phyloP scores from a whole-genome alignment of 2,888 invertebrate genomes.

The Diadegma fenestrale region DNA sequence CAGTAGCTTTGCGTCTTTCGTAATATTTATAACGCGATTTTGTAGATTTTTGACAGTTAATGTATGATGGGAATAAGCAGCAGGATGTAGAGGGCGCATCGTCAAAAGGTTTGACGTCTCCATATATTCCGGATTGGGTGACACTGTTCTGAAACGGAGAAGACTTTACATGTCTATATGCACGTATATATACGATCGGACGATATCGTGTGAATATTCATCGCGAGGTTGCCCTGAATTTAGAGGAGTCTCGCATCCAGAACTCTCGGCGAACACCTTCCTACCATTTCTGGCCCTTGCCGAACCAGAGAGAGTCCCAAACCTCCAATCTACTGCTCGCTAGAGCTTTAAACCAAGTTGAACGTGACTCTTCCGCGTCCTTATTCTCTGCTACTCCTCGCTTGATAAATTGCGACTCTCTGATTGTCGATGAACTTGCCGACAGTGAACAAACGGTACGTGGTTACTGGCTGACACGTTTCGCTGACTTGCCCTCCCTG shows the following conservation, averaged over 20 bases:
- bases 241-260: constrained; percentile 41
- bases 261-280: constrained; percentile 16
- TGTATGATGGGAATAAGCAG: background rate
- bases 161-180: constrained; percentile 12
- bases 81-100: constrained; percentile 8
- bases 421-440: constrained; percentile 33
- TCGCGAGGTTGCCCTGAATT: constrained; percentile 67
- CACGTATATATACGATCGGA: constrained; percentile 49
- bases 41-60: background rate
- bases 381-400: constrained; percentile 27
- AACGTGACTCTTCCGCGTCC: constrained; percentile 43
- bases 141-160: constrained; percentile 50
- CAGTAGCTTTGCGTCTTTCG: background rate
- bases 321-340: constrained; percentile 20
- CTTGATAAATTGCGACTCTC: constrained; percentile 42
- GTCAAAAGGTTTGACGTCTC: constrained; percentile 7
- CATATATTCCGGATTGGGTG: constrained; percentile 6
- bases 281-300: background rate
- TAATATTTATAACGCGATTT: constrained; percentile 2
- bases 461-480: constrained; percentile 9
- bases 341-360: constrained; percentile 34
- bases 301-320: background rate
- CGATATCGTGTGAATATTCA: constrained; percentile 70
- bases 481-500: background rate
- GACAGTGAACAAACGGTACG: constrained; percentile 22